Base-by-base conservation (phyloP, 1,140 invertebrate genomes). In the Trypoxylus dichotomus region DNA sequence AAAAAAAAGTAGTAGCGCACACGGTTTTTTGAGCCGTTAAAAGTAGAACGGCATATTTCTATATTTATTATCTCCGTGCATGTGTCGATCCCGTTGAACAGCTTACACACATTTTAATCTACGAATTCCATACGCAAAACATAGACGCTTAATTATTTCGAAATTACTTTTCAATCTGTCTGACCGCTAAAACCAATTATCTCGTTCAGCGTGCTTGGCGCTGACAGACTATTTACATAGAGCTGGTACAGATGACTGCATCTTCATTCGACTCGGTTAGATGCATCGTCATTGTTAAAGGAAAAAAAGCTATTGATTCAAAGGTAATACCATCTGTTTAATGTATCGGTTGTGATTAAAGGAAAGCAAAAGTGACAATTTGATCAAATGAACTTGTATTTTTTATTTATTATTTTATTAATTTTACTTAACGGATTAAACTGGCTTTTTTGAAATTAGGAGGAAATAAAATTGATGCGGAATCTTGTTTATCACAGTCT, bases 111-210 rank as follows among this genome's bases (percentile, higher is more conserved):
- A 29, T 27, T 37, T 37, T 37, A 37, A 29, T 68, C 60, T 68
- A 24, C 24, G 60, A 68, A 54, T 54, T 19, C 19, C 47, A n/a
- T 54, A 54, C 19, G 19, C 32, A 54, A 54, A 54, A 5, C 24
- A 29, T 29, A 15, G 19, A 68, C 19, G 24, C 60, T 68, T 24
- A 29, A 68, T 68, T 68, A 68, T 24, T 68, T 68, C 60, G 27
- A 68, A 68, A 68, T 68, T 68, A 68, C 60, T 68, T 68, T 68
- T 68, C 60, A 24, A 24, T 68, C 60, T 68, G 60, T 24, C 24
- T 27, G 25, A 68, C 60, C 60, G 60, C 60, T 68, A 68, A 68
- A 68, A 68, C 24, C 60, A 68, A 68, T 68, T 68, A 68, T 68
- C 60, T 68, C 47, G 47, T 58, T 58, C 47, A 13, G 60, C 24